A percentile compares a stretch with the other conserved stretches of the same genome.
These are phyloP conservation scores for Drosophila quinaria DNA, from an alignment of 2,888 invertebrate species.

Conservation along the genomic window DNA sequence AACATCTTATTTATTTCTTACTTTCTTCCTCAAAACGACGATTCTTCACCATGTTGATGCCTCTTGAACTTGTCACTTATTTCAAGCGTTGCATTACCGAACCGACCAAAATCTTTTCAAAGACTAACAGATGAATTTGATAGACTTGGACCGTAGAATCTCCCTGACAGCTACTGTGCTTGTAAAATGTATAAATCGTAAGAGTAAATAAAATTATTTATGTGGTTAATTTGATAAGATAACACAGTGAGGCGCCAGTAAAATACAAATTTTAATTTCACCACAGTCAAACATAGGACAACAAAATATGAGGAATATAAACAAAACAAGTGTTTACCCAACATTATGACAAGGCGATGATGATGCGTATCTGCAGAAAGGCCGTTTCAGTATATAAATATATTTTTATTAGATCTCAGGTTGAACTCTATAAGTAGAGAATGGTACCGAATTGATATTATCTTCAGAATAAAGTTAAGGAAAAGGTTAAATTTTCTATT, in stretches of 20 bases:
- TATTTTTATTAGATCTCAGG: constrained; percentile 3
- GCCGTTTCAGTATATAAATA: constrained; percentile 5
- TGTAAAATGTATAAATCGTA: constrained; percentile 36
- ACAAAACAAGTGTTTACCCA: constrained; percentile 13
- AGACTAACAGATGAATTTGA: constrained; percentile 25
- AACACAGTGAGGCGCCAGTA: not conserved
- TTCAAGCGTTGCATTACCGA: constrained; percentile 23
- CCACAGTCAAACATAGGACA: constrained; percentile 6
- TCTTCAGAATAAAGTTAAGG: too few relatives aligned
- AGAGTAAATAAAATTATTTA: constrained; percentile 30
- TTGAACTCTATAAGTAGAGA: not conserved
- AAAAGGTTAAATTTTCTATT: too few relatives aligned
- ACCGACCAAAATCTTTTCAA: constrained; percentile 20
- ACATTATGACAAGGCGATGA: constrained; percentile 33
- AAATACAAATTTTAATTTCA: constrained; percentile 1
- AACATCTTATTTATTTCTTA: constrained; percentile 9
- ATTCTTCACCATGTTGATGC: constrained; percentile 46
- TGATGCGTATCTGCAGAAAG: not conserved
- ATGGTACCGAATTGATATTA: not conserved
- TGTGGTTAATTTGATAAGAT: constrained; percentile 47
- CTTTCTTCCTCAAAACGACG: constrained; percentile 50
- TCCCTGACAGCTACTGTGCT: constrained; percentile 30
- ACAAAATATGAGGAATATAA: not conserved
- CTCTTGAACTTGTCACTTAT: not conserved
- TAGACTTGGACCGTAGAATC: constrained; percentile 5